Evolutionary conservation across 2,888 invertebrate genomes (phyloP).

Genomic region (Prosopocoilus inquinatus): DNA sequence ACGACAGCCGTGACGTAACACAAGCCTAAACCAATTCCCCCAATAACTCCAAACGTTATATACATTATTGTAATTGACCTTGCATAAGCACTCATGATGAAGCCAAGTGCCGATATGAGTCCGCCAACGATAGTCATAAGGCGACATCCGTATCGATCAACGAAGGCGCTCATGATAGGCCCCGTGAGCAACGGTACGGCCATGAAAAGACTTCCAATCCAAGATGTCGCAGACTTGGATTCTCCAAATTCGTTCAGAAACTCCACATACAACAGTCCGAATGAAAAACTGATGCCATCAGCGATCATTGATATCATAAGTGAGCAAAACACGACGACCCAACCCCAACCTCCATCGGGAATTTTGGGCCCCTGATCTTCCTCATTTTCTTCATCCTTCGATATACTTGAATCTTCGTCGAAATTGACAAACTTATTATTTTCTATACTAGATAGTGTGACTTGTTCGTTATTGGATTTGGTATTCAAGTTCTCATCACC

Average conservation of each 20-base stretch:
- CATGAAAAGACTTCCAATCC: slow-evolving; percentile 88
- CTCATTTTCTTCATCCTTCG: slow-evolving; percentile 45
- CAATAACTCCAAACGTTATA: slow-evolving; percentile 81
- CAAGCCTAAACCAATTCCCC: slow-evolving; percentile 79
- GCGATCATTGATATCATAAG: slow-evolving; percentile 85
- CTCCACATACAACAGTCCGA: slow-evolving; percentile 84
- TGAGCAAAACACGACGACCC: slow-evolving; percentile 85
- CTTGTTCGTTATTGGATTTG: too few species aligned
- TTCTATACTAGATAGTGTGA: too few species aligned
- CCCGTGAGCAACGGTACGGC: slow-evolving; percentile 84
- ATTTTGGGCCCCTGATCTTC: slow-evolving; percentile 55
- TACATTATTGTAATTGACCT: slow-evolving; percentile 75
- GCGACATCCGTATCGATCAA: slow-evolving; percentile 57
- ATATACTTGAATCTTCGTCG: slow-evolving; percentile 53
- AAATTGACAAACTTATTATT: neutral
- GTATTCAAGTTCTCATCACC: too few species aligned
- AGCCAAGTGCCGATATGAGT: slow-evolving; percentile 70
- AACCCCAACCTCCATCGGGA: slow-evolving; percentile 86
- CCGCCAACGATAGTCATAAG: slow-evolving; percentile 60
- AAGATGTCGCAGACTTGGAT: slow-evolving; percentile 81
- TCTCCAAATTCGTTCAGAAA: slow-evolving; percentile 78
- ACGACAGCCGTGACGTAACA: slow-evolving; percentile 90
- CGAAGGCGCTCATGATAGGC: slow-evolving; percentile 79
- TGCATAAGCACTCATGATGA: slow-evolving; percentile 70
- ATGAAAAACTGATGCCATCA: slow-evolving; percentile 91